A percentile compares a stretch with the other conserved stretches of the same genome.
These are phyloP conservation scores for Trissolcus brochymenae DNA, from an alignment of 2,888 invertebrate genomes.

Conservation along the genomic window DNA sequence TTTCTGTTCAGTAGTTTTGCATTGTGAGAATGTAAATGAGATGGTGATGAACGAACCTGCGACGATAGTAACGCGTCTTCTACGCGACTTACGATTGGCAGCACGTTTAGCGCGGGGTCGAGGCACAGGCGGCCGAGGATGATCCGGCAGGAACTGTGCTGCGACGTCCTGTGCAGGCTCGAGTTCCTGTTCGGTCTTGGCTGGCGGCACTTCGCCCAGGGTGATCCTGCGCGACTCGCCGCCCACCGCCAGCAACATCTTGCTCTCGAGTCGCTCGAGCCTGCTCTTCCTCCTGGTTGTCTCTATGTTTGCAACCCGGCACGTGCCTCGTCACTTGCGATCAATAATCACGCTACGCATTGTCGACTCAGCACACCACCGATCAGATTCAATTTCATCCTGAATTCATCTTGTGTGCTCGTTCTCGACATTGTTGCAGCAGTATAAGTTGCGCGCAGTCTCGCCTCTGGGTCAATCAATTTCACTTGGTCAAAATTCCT, in stretches of 20 bases:
- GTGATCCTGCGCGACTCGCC: constrained; percentile 76
- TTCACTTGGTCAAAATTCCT: not conserved
- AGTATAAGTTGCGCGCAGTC: not conserved
- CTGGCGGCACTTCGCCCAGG: constrained; percentile 72
- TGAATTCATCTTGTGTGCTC: not conserved
- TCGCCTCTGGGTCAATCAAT: too few species aligned
- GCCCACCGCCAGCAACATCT: constrained; percentile 79
- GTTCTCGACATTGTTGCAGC: constrained; percentile 6
- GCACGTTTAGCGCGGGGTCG: constrained; percentile 65
- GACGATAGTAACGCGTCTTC: constrained; percentile 69
- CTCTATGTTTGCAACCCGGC: constrained; percentile 35
- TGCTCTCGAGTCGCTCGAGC: constrained; percentile 58
- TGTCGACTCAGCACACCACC: constrained; percentile 17
- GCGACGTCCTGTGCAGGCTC: constrained; percentile 74
- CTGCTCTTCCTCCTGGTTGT: constrained; percentile 18
- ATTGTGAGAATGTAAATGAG: not conserved
- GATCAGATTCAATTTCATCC: constrained; percentile 21
- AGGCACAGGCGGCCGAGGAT: constrained; percentile 64
- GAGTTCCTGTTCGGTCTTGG: constrained; percentile 70
- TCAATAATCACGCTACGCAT: constrained; percentile 41
- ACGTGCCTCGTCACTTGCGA: constrained; percentile 34
- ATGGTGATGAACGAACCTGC: constrained; percentile 34
- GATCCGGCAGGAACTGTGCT: constrained; percentile 67
- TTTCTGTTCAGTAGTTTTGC: too few species aligned
- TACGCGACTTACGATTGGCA: constrained; percentile 74